Evolutionary conservation across 2,888 invertebrate species (phyloP).

Genomic region (Mechanitis messenoides): DNA sequence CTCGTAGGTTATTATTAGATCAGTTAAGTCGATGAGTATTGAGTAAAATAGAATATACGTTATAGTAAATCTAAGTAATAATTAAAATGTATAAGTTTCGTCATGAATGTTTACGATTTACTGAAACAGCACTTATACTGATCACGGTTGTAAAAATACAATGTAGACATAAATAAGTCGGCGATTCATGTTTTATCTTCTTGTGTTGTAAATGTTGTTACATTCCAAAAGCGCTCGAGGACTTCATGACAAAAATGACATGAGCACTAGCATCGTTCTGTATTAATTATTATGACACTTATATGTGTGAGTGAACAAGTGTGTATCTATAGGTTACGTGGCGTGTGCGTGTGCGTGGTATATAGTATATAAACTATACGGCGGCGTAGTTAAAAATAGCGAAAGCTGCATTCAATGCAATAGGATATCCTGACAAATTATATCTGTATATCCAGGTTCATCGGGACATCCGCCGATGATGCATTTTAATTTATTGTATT

Average conservation of each 20-base stretch:
- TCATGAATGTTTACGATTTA: not conserved
- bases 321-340: not conserved
- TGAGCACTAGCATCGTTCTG: slow-evolving; percentile 11
- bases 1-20: slow-evolving; percentile 12
- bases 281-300: slow-evolving; percentile 14
- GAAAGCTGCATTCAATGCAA: slow-evolving; percentile 41
- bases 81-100: too few species aligned
- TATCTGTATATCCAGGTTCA: slow-evolving; percentile 65
- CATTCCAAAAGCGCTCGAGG: slow-evolving; percentile 26
- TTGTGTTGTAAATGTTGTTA: slow-evolving; percentile 24
- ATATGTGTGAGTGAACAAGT: slow-evolving; percentile 2
- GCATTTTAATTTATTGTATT: too few species aligned
- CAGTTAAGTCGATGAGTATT: not conserved
- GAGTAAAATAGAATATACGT: too few species aligned
- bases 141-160: slow-evolving; percentile 16
- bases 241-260: slow-evolving; percentile 32
- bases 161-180: slow-evolving; percentile 15
- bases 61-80: too few species aligned
- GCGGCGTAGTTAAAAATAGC: slow-evolving; percentile 35
- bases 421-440: slow-evolving; percentile 74
- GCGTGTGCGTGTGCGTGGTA: slow-evolving; percentile 24
- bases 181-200: slow-evolving; percentile 21
- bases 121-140: slow-evolving; percentile 7
- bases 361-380: slow-evolving; percentile 19
- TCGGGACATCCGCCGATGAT: slow-evolving; percentile 50